A percentile compares a stretch with the other conserved stretches of the same genome.
Conservation (phyloP, 1,140 invertebrate genomes). For the Oedothorax gibbosus region DNA sequence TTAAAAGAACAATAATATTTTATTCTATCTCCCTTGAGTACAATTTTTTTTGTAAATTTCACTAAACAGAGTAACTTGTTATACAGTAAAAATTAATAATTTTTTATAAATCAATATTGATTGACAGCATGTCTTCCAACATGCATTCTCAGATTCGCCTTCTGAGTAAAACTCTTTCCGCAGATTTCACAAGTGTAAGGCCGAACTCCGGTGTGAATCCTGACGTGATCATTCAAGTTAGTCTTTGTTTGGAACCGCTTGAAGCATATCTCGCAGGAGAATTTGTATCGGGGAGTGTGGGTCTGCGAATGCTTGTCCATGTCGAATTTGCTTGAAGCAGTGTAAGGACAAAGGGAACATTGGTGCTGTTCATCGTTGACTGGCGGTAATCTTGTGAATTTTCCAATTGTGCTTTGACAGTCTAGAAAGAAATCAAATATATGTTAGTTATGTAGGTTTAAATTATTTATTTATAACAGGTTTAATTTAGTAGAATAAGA, state of each 20-base stretch:
- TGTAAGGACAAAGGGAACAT: conserved; percentile 9
- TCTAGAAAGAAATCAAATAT: no score
- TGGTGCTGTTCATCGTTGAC: no score
- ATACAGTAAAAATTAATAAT: no score
- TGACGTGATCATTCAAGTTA: conserved; percentile 12
- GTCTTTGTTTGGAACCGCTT: conserved; percentile 7
- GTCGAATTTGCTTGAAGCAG: not conserved
- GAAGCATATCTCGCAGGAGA: not conserved
- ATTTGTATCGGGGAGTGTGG: not conserved
- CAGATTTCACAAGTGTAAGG: conserved; percentile 73
- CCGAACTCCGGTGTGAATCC: conserved; percentile 71
- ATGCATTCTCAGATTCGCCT: conserved; percentile 17
- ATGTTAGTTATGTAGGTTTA: no score
- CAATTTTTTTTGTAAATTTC: no score
- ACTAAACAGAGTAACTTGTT: no score
- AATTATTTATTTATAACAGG: no score
- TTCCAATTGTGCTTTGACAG: no score
- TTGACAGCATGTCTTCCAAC: not conserved
- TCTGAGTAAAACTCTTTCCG: conserved; percentile 9
- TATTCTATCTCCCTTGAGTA: no score
- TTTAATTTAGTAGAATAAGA: no score
- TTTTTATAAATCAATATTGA: not conserved
- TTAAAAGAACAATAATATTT: no score
- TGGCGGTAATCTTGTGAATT: no score
- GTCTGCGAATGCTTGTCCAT: conserved; percentile 4